Conservation (phyloP, 2,113 vertebrate species). For the Loxodonta africana region DNA sequence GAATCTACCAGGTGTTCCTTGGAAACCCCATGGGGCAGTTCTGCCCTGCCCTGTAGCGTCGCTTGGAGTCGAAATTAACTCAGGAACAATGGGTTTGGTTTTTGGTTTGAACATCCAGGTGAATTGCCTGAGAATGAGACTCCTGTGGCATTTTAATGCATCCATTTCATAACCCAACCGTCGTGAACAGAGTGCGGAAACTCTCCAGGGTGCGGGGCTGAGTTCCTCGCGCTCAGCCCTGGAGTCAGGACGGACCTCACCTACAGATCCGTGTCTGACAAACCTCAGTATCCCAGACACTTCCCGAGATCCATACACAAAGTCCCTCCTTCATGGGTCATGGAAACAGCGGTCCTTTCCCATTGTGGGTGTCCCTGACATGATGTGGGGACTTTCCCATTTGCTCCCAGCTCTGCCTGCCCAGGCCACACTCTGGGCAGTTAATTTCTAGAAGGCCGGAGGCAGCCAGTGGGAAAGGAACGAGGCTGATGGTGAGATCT, state of each 20-base stretch:
- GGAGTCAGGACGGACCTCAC: background rate
- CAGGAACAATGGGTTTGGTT: no score
- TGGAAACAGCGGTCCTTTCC: background rate
- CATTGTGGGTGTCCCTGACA: accelerated
- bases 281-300: accelerated
- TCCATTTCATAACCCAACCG: background rate
- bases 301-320: accelerated
- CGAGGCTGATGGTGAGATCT: no score
- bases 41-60: no score
- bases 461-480: no score
- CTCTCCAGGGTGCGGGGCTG: no score
- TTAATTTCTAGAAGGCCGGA: no score
- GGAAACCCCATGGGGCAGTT: no score
- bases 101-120: background rate
- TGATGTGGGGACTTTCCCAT: accelerated
- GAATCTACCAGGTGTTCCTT: no score
- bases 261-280: no score
- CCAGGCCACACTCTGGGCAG: accelerated
- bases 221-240: background rate
- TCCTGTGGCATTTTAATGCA: accelerated
- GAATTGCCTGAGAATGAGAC: background rate
- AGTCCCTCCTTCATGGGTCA: accelerated
- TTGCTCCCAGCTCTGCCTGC: background rate
- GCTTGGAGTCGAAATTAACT: no score
- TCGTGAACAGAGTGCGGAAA: no score